Conservation (phyloP, 1,140 invertebrate species). For the Ceratosolen solmsi region DNA sequence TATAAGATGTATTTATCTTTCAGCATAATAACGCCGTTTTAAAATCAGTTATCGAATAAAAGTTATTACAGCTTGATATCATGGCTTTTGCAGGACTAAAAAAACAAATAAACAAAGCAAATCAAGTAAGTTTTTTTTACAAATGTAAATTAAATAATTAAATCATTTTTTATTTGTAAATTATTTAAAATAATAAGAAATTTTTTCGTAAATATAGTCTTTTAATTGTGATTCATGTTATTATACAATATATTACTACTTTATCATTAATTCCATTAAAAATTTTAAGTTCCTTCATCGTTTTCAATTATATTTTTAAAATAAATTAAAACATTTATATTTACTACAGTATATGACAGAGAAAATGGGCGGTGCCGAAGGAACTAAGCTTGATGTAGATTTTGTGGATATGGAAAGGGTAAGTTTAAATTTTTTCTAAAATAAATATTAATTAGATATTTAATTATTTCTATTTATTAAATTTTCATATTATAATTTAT, state of each 20-base stretch:
- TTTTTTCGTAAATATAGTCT: no score
- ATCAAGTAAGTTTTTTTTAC: constrained; percentile 92
- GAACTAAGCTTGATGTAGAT: constrained; percentile 98
- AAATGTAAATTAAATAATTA: no score
- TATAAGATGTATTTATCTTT: background rate
- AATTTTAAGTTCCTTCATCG: no score
- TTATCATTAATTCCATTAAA: no score
- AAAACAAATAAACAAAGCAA: constrained; percentile 99
- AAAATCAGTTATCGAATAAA: background rate
- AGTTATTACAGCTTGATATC: constrained; percentile 42
- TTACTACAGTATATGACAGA: constrained; percentile 97
- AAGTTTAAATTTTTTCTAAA: constrained; percentile 65
- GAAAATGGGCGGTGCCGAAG: constrained; percentile 99
- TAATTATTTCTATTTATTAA: background rate
- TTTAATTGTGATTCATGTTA: no score
- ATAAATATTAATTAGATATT: background rate
- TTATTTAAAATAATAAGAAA: no score
- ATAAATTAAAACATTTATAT: no score
- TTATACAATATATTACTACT: no score
- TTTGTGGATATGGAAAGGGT: constrained; percentile 99
- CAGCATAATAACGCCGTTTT: background rate
- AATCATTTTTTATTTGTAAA: no score
- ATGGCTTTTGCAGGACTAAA: constrained; percentile 98
- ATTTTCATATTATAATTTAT: no score
- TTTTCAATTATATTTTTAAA: no score